phyloP scores from a whole-genome alignment of 2,113 vertebrate species.

The Thomomys bottae region DNA sequence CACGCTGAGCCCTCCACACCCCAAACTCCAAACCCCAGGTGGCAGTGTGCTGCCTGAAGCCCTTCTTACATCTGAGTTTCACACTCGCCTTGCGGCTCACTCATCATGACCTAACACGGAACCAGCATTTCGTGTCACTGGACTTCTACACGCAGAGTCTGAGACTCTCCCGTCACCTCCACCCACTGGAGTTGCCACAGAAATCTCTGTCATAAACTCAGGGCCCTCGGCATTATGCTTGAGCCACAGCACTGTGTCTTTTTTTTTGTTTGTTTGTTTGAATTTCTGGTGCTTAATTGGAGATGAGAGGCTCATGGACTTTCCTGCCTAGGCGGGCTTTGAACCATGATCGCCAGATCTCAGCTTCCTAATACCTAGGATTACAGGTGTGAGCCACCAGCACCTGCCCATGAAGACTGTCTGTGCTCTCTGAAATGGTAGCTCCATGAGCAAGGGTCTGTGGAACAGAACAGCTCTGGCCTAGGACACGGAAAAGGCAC shows the following conservation, averaged over 20 bases:
- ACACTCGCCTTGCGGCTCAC: neutral
- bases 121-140: neutral
- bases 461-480: neutral
- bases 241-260: no score
- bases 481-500: neutral
- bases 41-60: no score
- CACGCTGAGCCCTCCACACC: neutral
- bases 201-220: no score
- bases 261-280: no score
- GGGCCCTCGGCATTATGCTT: no score
- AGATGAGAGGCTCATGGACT: no score
- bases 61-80: neutral
- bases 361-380: no score
- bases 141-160: neutral
- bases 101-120: neutral
- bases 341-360: no score
- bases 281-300: no score
- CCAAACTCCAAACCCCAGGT: fast-evolving
- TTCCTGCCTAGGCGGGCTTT: no score
- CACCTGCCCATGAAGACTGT: neutral
- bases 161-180: neutral
- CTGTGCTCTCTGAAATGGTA: neutral
- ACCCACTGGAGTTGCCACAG: no score
- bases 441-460: neutral
- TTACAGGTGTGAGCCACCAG: no score